Base-by-base conservation (phyloP, 2,113 vertebrate species). In the Petrocephalus zakoni region DNA sequence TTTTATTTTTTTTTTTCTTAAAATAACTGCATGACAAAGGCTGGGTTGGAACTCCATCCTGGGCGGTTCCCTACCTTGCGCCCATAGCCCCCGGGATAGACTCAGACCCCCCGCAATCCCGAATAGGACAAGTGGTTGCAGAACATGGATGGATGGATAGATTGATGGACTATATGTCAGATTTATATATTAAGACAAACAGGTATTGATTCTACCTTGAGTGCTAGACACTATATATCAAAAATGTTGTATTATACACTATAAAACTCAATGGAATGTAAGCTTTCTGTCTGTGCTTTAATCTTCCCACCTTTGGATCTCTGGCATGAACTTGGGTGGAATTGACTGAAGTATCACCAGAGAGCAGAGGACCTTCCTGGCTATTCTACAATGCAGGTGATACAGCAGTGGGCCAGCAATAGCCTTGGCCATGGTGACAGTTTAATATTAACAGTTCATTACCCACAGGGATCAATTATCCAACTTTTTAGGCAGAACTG, bases 401-500 rank as follows among this genome's bases (percentile, higher is more conserved):
- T 1, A 83, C 42, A 13, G 5, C 21, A 83, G 81, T 49, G 81
- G 21, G 37, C 34, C 22, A 21, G 46, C 22, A 47, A 83, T 42
- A 83, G 46, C 42, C 37, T 83, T n/a, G 8, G 37, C 42, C 81
- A 49, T 46, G 17, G 11, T 83, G 81, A 83, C 34, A 22, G 22
- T n/a, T 83, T 56, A 51, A 34, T 75, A 85, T 90, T 89, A 89
- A 84, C 75, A 68, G 85, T 68, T 52, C 68, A 64, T 87, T 90
- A 61, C 90, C 90, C 85, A 83, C 9, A 29, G 88, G 90, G 85
- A 56, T 87, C 75, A 89, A 89, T 90, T 90, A 89, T 42, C 22
- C n/a, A 46, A 46, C 64, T 75, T 85, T 78, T 47, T 49, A 49
- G 19, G 81, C 6, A 47, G 81, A 49, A 83, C 81, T 25, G 81